Percentiles rank a stretch among this genome's conserved stretches.
Evolutionary conservation across 2,888 invertebrate species (phyloP).

Genomic region (Hirtodrosophila cameraria): DNA sequence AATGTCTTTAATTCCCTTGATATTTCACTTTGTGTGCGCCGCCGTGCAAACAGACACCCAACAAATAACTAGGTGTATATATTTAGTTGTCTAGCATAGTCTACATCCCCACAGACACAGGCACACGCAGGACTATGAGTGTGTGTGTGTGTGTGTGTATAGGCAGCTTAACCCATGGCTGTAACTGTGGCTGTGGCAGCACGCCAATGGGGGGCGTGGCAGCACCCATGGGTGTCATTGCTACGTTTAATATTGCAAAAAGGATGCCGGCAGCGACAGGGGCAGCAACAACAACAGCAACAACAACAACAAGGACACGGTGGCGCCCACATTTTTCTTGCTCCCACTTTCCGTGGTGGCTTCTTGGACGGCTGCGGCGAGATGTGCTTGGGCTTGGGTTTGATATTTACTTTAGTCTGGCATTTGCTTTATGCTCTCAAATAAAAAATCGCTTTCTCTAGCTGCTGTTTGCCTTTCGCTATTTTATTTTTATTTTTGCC

Average conservation of each 20-base stretch:
- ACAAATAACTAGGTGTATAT: constrained; percentile 81
- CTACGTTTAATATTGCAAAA: constrained; percentile 80
- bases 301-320: constrained; percentile 44
- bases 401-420: constrained; percentile 75
- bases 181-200: constrained; percentile 41
- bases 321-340: constrained; percentile 79
- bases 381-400: neutral
- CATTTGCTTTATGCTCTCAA: constrained; percentile 69
- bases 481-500: constrained; percentile 5
- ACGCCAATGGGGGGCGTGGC: constrained; percentile 56
- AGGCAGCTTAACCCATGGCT: constrained; percentile 57
- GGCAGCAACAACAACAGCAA: constrained; percentile 31
- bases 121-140: neutral
- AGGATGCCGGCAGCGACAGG: constrained; percentile 71
- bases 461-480: constrained; percentile 37
- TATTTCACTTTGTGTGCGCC: constrained; percentile 74
- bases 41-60: constrained; percentile 64
- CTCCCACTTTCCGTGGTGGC: constrained; percentile 37
- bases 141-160: neutral
- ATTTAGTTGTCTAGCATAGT: constrained; percentile 79
- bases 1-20: constrained; percentile 80
- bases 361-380: neutral
- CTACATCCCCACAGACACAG: constrained; percentile 14
- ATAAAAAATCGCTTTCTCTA: constrained; percentile 55
- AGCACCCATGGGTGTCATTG: constrained; percentile 76